Evolutionary conservation across 1,140 invertebrate genomes (phyloP), one percentile per base, ranked within the genome.

Genomic region (Propsilocerus akamusi): DNA sequence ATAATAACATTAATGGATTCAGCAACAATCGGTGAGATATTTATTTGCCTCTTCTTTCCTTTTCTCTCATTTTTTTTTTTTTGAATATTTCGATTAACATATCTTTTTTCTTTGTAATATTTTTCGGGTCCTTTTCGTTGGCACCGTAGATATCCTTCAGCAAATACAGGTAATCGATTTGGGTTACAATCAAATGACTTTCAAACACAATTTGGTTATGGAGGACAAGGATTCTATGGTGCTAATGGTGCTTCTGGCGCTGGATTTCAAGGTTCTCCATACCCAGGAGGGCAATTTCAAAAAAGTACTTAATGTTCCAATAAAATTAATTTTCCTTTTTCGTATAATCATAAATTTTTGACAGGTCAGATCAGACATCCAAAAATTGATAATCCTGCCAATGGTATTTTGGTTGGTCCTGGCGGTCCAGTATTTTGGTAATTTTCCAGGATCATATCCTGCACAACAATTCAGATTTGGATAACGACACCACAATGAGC

Each of bases 361-460:
- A n/a, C 34, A 41, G 34, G 11, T 41, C 17, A 8, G n/a, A 8
- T 30, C n/a, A 10, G 14, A 4, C 22, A 41, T 41, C 34, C 28
- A 30, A 8, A 30, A 30, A 8, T 11, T 3, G n/a, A 41, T 20
- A 56, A 58, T 46, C 54, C 56, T 4, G 57, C 58, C 5, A 64
- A 49, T 53, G 70, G 73, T 4, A 56, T 76, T 5, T 59, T 77
- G 2, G 71, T 73, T 0, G 75, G 75, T 4, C 76, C 76, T 2
- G 70, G 69, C 3, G 73, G 73, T 49, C 73, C 73, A 6, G 10
- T 23, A n/a, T n/a, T n/a, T n/a, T n/a, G n/a, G n/a, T n/a, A n/a
- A n/a, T n/a, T n/a, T n/a, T n/a, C n/a, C n/a, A n/a, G n/a, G n/a
- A n/a, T n/a, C 37, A 23, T 8, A 46, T 23, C 37, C 14, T 2